phyloP scores from a whole-genome alignment of 2,888 invertebrate species.

The Eupelmus urozonus region DNA sequence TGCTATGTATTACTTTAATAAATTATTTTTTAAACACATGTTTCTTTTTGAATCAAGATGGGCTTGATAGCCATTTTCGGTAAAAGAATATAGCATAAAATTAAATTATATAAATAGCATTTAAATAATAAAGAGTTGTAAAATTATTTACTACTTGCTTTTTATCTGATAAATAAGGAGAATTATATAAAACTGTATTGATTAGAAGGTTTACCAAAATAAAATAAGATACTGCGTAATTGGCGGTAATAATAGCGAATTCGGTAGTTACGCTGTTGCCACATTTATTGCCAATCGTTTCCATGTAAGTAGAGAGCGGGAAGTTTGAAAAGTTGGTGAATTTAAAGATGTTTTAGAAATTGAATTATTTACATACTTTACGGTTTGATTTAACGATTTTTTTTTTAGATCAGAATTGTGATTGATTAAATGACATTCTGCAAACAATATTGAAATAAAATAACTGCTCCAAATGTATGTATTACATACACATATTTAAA shows the following conservation, averaged over 20 bases:
- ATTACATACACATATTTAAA: too few relatives aligned
- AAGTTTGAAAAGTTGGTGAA: constrained; percentile 18
- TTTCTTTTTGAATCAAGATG: too few relatives aligned
- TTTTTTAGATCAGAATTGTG: too few relatives aligned
- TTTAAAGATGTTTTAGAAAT: too few relatives aligned
- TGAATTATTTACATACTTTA: background rate
- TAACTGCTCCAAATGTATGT: too few relatives aligned
- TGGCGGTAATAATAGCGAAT: constrained; percentile 25
- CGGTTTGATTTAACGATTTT: too few relatives aligned
- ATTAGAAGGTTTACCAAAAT: constrained; percentile 1
- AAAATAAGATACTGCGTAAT: constrained; percentile 21
- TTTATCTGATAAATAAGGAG: background rate
- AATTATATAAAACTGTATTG: background rate
- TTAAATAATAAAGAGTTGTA: background rate
- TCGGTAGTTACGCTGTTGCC: constrained; percentile 29
- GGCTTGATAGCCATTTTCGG: too few relatives aligned
- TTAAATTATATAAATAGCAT: background rate
- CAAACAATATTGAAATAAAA: too few relatives aligned
- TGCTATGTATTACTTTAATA: too few relatives aligned
- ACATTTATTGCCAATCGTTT: background rate
- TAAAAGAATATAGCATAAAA: too few relatives aligned
- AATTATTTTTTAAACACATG: too few relatives aligned
- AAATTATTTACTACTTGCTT: background rate
- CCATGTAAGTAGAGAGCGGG: constrained; percentile 10
- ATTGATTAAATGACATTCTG: too few relatives aligned